These are phyloP conservation scores for Chelonus formosanus DNA, from an alignment of 2,888 invertebrate species.

Conservation along the genomic window DNA sequence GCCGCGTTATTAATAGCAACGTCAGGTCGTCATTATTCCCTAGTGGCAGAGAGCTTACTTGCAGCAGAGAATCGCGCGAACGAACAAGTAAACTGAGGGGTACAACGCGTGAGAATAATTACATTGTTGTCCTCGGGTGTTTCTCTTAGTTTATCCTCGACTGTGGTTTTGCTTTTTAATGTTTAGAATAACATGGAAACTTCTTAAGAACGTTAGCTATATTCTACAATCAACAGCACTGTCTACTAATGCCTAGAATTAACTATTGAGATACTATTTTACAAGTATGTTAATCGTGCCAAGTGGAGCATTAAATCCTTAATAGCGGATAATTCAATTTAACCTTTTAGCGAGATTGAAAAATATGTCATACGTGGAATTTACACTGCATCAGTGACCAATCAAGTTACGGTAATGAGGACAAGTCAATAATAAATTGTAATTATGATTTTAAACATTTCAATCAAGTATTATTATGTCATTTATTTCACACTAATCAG, in stretches of 20 bases:
- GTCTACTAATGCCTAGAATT: conserved; percentile 4
- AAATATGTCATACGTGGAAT: conserved; percentile 22
- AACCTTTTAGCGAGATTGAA: conserved; percentile 23
- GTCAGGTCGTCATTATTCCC: conserved; percentile 45
- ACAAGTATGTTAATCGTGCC: conserved; percentile 26
- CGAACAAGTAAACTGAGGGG: conserved; percentile 31
- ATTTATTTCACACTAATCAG: too few relatives aligned
- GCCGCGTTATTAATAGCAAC: conserved; percentile 44
- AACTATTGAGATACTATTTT: conserved; percentile 19
- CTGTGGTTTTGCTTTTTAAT: too few relatives aligned
- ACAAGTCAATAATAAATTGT: too few relatives aligned
- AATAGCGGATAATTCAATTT: conserved; percentile 30
- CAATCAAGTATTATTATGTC: too few relatives aligned
- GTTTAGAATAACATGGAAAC: too few relatives aligned
- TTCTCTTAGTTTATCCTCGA: conserved; percentile 5
- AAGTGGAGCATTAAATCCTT: conserved; percentile 29
- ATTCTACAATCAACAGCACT: too few relatives aligned
- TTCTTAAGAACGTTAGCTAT: too few relatives aligned
- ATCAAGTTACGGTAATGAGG: too few relatives aligned
- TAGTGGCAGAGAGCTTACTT: conserved; percentile 22
- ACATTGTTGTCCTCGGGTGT: conserved; percentile 29
- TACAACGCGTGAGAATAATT: conserved; percentile 33
- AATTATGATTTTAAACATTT: too few relatives aligned
- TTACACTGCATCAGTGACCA: conserved; percentile 4
- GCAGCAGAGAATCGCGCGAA: conserved; percentile 34